These are phyloP conservation scores for Teleiodes luculella DNA, from an alignment of 2,888 invertebrate species.

Conservation along the genomic window DNA sequence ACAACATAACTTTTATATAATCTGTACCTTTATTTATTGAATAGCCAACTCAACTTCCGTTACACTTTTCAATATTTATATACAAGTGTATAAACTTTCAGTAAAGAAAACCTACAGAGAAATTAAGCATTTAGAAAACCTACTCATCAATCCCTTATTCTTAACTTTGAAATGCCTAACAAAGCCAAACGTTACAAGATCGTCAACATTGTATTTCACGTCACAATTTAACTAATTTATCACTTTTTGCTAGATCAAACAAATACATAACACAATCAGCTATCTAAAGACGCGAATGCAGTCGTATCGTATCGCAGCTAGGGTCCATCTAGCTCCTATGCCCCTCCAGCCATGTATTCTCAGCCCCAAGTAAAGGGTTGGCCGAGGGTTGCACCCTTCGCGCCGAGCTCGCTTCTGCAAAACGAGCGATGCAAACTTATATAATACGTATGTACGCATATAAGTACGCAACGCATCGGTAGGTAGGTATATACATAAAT, in stretches of 20 bases:
- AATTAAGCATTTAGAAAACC: too few relatives aligned
- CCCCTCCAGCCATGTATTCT: not conserved
- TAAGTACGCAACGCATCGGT: not conserved
- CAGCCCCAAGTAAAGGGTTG: not conserved
- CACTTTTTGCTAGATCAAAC: not conserved
- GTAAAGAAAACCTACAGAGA: too few relatives aligned
- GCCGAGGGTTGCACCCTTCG: conserved; percentile 59
- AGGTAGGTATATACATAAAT: too few relatives aligned
- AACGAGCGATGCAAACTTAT: conserved; percentile 32
- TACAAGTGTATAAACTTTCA: too few relatives aligned
- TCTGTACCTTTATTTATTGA: too few relatives aligned
- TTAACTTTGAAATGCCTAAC: too few relatives aligned
- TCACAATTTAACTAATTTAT: not conserved
- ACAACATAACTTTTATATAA: too few relatives aligned
- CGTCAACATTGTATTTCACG: too few relatives aligned
- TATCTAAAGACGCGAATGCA: not conserved
- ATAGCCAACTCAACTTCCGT: too few relatives aligned
- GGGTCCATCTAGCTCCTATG: not conserved
- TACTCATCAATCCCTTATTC: too few relatives aligned
- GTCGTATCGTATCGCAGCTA: not conserved
- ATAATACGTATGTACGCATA: not conserved
- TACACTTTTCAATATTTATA: too few relatives aligned
- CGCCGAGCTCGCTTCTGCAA: conserved; percentile 59
- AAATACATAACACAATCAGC: not conserved
- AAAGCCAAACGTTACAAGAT: too few relatives aligned